Conservation (phyloP, 2,797 vertebrate species). For the Hypotaenidia okinawae region DNA sequence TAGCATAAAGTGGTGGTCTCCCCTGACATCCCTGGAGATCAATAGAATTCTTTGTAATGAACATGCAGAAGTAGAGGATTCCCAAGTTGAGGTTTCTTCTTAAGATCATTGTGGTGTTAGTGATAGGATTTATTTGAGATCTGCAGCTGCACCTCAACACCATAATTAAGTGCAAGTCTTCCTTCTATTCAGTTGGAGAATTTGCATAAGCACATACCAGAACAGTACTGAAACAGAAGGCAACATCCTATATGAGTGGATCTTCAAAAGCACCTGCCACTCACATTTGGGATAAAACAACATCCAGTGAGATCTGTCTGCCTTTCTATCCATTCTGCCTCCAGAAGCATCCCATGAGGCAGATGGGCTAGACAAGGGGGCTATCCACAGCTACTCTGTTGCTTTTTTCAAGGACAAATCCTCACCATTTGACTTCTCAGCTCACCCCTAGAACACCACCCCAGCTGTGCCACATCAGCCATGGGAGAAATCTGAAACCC, state of each 20-base stretch:
- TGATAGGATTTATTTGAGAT: neutral
- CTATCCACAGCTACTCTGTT: neutral
- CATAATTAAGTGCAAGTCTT: neutral
- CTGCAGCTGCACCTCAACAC: neutral
- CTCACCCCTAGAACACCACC: neutral
- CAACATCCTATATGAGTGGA: neutral
- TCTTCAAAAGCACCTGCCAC: neutral
- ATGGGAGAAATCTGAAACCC: slow-evolving; percentile 2
- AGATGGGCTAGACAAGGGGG: neutral
- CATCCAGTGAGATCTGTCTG: neutral
- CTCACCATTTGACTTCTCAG: neutral
- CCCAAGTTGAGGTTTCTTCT: neutral
- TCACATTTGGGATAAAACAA: neutral
- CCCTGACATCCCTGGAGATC: neutral
- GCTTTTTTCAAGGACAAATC: neutral
- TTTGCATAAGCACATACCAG: neutral
- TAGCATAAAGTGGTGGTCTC: neutral
- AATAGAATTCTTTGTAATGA: neutral
- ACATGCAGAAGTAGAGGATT: neutral
- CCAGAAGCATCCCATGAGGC: neutral
- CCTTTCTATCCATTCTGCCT: neutral
- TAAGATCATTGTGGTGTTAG: neutral
- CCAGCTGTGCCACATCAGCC: neutral
- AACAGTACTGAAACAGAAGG: neutral
- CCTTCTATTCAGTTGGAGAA: neutral